phyloP scores from a whole-genome alignment of 2,113 vertebrate species.

The Psittacus erithacus region DNA sequence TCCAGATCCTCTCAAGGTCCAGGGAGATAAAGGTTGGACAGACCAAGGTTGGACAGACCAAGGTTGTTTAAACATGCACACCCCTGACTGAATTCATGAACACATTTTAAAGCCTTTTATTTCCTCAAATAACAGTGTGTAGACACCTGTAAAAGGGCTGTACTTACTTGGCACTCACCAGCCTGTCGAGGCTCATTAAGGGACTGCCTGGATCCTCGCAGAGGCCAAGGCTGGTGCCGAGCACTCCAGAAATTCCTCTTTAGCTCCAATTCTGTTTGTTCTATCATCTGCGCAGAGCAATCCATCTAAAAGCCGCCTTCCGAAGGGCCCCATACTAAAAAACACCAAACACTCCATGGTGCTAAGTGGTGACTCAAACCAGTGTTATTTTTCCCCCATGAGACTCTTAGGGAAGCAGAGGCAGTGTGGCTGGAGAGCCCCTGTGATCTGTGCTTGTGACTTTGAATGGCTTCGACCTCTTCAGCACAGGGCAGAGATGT shows the following conservation, averaged over 20 bases:
- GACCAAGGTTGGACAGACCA: not conserved
- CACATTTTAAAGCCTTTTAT: constrained; percentile 11
- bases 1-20: not conserved
- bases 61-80: not conserved
- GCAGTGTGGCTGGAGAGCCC: not conserved
- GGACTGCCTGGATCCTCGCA: not conserved
- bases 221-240: not conserved
- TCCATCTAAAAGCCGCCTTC: not conserved
- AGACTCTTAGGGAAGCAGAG: not conserved
- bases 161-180: constrained; percentile 33
- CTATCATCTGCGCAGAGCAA: constrained; percentile 26
- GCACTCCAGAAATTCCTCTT: constrained; percentile 54
- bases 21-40: not conserved
- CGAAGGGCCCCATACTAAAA: constrained; percentile 13
- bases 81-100: not conserved
- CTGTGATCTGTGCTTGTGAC: not conserved
- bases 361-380: not conserved
- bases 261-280: constrained; percentile 43
- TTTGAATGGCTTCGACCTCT: not conserved
- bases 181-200: not conserved
- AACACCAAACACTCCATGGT: not conserved
- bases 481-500: not conserved
- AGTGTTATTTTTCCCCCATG: not conserved
- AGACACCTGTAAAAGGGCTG: constrained; percentile 10
- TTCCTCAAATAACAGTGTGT: constrained; percentile 1